A percentile compares a stretch with the other conserved stretches of the same genome.
Conservation (phyloP, 2,888 invertebrate genomes). For the Diarsia mendica region DNA sequence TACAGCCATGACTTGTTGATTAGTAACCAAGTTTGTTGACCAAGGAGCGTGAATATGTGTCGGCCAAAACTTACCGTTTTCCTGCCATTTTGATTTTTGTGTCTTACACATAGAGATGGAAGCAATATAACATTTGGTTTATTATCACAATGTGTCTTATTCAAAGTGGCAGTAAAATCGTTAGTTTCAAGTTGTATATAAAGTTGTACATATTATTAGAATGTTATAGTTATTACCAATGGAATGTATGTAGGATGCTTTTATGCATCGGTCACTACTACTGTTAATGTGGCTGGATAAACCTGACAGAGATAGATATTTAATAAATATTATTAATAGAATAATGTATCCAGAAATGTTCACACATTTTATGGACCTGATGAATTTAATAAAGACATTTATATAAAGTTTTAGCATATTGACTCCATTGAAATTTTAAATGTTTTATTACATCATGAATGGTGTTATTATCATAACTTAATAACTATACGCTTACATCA, state of each 20-base stretch:
- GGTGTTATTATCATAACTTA: slow-evolving; percentile 40
- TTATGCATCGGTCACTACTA: slow-evolving; percentile 78
- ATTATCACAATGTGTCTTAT: slow-evolving; percentile 68
- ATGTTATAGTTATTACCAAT: slow-evolving; percentile 82
- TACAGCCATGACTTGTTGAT: slow-evolving; percentile 56
- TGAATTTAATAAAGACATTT: slow-evolving; percentile 66
- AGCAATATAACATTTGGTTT: slow-evolving; percentile 71
- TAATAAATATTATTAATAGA: slow-evolving; percentile 67
- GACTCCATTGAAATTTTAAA: slow-evolving; percentile 61
- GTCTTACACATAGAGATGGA: slow-evolving; percentile 66
- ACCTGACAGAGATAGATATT: slow-evolving; percentile 60
- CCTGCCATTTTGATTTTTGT: slow-evolving; percentile 68
- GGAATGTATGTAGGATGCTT: slow-evolving; percentile 81
- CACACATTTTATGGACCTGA: slow-evolving; percentile 57
- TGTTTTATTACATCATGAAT: slow-evolving; percentile 50
- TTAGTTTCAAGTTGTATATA: slow-evolving; percentile 80
- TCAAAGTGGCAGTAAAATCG: slow-evolving; percentile 78
- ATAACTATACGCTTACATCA: slow-evolving; percentile 44
- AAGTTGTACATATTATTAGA: slow-evolving; percentile 80
- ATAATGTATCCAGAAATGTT: slow-evolving; percentile 63
- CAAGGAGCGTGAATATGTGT: slow-evolving; percentile 60
- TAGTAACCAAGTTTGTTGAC: slow-evolving; percentile 54
- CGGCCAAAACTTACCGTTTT: slow-evolving; percentile 66
- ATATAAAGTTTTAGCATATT: slow-evolving; percentile 58
- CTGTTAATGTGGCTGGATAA: slow-evolving; percentile 78